phyloP scores from a whole-genome alignment of 2,113 vertebrate species.

The Anser brachyrhynchus region DNA sequence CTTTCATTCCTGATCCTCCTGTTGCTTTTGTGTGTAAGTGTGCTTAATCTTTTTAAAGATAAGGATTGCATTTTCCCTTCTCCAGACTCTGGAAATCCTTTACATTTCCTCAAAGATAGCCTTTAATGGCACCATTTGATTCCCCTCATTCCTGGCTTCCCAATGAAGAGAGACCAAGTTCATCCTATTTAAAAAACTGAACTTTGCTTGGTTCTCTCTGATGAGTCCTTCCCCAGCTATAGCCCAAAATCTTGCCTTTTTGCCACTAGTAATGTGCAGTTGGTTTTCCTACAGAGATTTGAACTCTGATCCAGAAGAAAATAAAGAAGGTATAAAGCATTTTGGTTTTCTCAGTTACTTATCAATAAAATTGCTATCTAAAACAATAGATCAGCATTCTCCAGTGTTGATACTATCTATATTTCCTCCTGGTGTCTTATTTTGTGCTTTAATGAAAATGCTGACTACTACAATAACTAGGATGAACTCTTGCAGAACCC shows the following conservation, averaged over 20 bases:
- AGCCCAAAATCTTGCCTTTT: not conserved
- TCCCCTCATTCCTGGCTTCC: not conserved
- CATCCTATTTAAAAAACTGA: not conserved
- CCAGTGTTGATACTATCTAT: not conserved
- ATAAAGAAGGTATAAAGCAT: not conserved
- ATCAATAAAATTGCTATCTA: not conserved
- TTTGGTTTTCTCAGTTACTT: not conserved
- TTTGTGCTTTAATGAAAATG: not conserved
- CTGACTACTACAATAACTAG: not conserved
- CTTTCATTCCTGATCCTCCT: not conserved
- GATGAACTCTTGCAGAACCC: not conserved
- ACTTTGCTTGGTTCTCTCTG: not conserved
- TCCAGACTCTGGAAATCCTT: not conserved
- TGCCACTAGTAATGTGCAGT: not conserved
- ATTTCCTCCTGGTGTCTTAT: not conserved
- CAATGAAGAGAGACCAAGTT: not conserved
- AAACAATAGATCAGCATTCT: not conserved
- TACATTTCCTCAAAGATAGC: not conserved
- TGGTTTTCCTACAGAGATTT: not conserved
- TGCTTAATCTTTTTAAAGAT: not conserved
- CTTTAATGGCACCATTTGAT: not conserved
- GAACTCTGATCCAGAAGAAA: not conserved
- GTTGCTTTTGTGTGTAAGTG: not conserved
- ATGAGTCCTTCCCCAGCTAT: not conserved
- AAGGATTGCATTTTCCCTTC: not conserved